Evolutionary conservation across 2,888 invertebrate species (phyloP).

Genomic region (Exocentrus adspersus): DNA sequence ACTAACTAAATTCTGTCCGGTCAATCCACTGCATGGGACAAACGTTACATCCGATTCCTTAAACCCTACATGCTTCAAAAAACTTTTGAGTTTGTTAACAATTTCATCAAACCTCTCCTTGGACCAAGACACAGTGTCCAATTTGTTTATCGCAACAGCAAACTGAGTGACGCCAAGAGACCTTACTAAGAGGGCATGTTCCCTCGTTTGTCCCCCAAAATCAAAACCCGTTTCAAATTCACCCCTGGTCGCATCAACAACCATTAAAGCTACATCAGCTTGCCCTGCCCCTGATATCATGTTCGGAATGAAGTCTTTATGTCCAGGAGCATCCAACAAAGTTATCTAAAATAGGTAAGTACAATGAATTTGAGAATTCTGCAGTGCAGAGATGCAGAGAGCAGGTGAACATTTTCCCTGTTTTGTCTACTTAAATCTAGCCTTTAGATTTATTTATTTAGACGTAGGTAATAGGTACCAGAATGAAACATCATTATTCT

Average conservation of each 20-base stretch:
- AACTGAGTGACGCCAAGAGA: slow-evolving; percentile 91
- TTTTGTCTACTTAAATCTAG: too few species aligned
- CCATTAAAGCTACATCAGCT: slow-evolving; percentile 96
- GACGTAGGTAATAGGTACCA: too few species aligned
- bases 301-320: slow-evolving; percentile 99
- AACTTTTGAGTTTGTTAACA: slow-evolving; percentile 78
- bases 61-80: slow-evolving; percentile 92
- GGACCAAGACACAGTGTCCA: slow-evolving; percentile 96
- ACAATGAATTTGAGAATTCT: too few species aligned
- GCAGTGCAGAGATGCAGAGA: too few species aligned
- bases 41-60: slow-evolving; percentile 87
- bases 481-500: too few species aligned
- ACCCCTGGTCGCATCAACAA: slow-evolving; percentile 94
- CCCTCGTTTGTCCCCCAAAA: slow-evolving; percentile 96
- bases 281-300: slow-evolving; percentile 99
- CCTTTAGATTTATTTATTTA: too few species aligned
- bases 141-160: slow-evolving; percentile 95
- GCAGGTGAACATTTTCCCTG: too few species aligned
- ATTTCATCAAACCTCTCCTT: slow-evolving; percentile 92
- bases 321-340: slow-evolving; percentile 97
- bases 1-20: slow-evolving; percentile 89
- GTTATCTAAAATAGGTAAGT: too few species aligned
- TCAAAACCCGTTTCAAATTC: slow-evolving; percentile 99
- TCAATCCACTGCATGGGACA: slow-evolving; percentile 96
- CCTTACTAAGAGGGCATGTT: slow-evolving; percentile 94